Evolutionary conservation across 1,140 invertebrate species (phyloP).

Genomic region (Cotesia vestalis): DNA sequence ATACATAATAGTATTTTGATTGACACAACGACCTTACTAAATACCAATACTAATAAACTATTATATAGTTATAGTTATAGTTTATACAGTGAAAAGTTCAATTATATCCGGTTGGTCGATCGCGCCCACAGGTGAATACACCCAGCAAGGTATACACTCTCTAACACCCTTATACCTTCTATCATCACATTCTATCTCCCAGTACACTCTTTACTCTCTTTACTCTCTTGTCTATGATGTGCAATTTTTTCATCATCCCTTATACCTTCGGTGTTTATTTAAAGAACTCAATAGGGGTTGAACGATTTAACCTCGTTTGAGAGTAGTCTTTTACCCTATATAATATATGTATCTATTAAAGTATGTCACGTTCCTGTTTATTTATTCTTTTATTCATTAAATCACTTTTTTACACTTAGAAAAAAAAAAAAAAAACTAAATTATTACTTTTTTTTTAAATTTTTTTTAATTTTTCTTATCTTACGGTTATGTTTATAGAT

Average conservation of each 20-base stretch:
- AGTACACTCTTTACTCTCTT: too few relatives aligned
- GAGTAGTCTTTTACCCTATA: conserved; percentile 3
- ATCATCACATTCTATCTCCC: not conserved
- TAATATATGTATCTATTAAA: conserved; percentile 13
- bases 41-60: conserved; percentile 19
- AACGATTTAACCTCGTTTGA: conserved; percentile 40
- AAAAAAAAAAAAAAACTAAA: too few relatives aligned
- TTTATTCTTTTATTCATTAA: conserved; percentile 15
- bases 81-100: conserved; percentile 38
- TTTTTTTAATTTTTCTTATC: not conserved
- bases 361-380: conserved; percentile 15
- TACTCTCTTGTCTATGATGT: conserved; percentile 15
- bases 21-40: conserved; percentile 23
- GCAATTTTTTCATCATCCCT: conserved; percentile 12
- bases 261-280: conserved; percentile 38
- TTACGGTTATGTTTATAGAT: not conserved
- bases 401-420: not conserved
- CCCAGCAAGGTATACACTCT: conserved; percentile 22
- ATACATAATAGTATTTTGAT: conserved; percentile 9
- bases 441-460: not conserved
- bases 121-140: conserved; percentile 43
- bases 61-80: conserved; percentile 5
- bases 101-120: conserved; percentile 45
- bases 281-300: conserved; percentile 42
- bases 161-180: conserved; percentile 15